These are phyloP conservation scores for Tympanoctomys barrerae DNA, from an alignment of 2,797 vertebrate species.

Conservation along the genomic window DNA sequence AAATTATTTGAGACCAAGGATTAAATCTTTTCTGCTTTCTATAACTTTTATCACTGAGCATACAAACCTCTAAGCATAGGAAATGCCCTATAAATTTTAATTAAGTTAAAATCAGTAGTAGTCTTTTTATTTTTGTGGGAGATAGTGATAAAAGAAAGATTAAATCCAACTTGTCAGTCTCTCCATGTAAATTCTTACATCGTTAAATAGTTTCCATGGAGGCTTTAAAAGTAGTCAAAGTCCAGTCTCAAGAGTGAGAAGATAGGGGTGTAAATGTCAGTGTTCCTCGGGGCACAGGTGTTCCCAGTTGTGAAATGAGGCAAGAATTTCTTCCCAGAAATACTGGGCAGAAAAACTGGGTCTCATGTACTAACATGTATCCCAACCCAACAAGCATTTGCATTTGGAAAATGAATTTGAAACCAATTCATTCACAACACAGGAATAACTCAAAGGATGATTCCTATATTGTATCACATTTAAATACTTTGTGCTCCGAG, in stretches of 20 bases:
- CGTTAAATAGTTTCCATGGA: conserved; percentile 16
- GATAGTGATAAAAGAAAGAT: neutral
- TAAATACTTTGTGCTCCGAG: conserved; percentile 7
- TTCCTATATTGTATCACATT: neutral
- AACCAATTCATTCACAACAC: neutral
- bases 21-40: neutral
- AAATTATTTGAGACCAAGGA: neutral
- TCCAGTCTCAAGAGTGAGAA: neutral
- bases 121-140: conserved; percentile 26
- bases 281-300: neutral
- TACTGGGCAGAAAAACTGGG: neutral
- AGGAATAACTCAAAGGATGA: conserved; percentile 44
- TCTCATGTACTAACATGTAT: neutral
- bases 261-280: neutral
- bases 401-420: conserved; percentile 33
- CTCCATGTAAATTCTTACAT: conserved; percentile 31
- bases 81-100: conserved; percentile 44
- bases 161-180: neutral
- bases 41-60: neutral
- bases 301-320: neutral
- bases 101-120: neutral
- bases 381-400: neutral
- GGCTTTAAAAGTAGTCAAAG: neutral
- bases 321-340: neutral
- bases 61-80: neutral